Evolutionary conservation across 2,113 vertebrate species (phyloP).

Genomic region (Eptatretus burgeri): DNA sequence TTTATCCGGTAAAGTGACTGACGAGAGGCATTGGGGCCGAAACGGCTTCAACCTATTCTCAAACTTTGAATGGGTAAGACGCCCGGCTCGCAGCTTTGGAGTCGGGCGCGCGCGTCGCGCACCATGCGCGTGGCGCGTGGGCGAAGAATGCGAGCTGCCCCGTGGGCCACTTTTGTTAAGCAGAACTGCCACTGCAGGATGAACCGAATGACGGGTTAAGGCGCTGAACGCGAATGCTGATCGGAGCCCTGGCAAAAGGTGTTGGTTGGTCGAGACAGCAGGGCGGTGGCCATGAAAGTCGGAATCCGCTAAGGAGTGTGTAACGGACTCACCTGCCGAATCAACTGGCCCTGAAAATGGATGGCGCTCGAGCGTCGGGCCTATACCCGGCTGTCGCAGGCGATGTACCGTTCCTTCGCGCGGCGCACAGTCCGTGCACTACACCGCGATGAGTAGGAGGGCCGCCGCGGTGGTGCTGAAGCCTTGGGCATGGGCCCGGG

Average conservation of each 20-base stretch:
- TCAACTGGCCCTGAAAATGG: constrained; percentile 7
- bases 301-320: not conserved
- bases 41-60: not conserved
- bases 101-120: not conserved
- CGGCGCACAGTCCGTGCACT: not conserved
- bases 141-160: not conserved
- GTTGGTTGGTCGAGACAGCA: not conserved
- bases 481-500: constrained; percentile 9
- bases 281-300: constrained; percentile 1
- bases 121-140: too few species aligned
- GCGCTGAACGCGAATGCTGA: not conserved
- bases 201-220: not conserved
- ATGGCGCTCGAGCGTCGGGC: not conserved
- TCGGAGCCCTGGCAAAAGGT: not conserved
- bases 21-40: not conserved
- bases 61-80: not conserved
- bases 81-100: not conserved
- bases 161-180: not conserved
- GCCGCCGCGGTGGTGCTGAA: constrained; percentile 1
- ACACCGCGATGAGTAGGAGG: not conserved
- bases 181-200: not conserved
- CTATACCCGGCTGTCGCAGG: not conserved
- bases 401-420: constrained; percentile 8
- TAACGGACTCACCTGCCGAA: not conserved
- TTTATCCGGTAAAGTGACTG: not conserved